phyloP scores from a whole-genome alignment of 2,888 invertebrate genomes.

The Ametastegia equiseti region DNA sequence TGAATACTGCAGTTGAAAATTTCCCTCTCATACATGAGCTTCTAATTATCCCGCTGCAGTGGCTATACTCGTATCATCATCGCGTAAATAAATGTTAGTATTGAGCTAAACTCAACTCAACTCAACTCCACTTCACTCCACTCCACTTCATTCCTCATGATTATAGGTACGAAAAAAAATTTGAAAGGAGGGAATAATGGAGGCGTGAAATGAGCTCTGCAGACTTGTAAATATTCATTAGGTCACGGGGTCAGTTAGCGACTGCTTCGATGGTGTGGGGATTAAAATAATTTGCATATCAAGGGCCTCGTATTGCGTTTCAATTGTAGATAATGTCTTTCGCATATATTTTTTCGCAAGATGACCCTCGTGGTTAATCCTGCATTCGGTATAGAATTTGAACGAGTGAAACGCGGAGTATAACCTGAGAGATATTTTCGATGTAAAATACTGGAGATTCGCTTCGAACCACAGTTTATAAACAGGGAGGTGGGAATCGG shows the following conservation, averaged over 20 bases:
- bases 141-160: not conserved
- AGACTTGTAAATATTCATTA: slow-evolving; percentile 47
- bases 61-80: too few species aligned
- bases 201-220: slow-evolving; percentile 25
- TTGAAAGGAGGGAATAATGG: not conserved
- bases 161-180: not conserved
- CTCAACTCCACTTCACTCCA: not conserved
- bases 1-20: not conserved
- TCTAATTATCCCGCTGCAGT: too few species aligned
- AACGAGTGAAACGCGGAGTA: slow-evolving; percentile 3
- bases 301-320: slow-evolving; percentile 34
- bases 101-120: too few species aligned
- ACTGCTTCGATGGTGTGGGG: not conserved
- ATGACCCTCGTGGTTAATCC: too few species aligned
- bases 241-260: slow-evolving; percentile 32
- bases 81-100: too few species aligned
- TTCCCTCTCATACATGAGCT: not conserved
- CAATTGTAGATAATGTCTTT: slow-evolving; percentile 2
- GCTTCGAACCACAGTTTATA: not conserved
- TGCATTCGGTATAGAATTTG: not conserved
- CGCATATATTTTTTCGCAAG: not conserved
- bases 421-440: not conserved
- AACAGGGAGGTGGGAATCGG: not conserved
- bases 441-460: too few species aligned
- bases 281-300: slow-evolving; percentile 42